Evolutionary conservation across 2,888 invertebrate genomes (phyloP), one percentile per base, ranked within the genome.

Genomic region (Eupsilia transversa): DNA sequence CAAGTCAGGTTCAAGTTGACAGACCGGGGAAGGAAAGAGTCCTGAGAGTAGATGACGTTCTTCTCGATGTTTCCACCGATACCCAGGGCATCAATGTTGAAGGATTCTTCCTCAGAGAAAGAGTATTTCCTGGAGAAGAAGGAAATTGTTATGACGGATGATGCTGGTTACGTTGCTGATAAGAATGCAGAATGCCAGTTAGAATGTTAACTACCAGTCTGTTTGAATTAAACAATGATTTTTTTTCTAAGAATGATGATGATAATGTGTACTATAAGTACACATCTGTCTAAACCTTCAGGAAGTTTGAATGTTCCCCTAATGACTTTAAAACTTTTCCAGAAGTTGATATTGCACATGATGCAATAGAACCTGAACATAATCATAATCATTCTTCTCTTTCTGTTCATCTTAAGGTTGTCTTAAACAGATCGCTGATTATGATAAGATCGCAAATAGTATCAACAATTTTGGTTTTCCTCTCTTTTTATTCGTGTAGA

Each of bases 11-110:
- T 98, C 12, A 98, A 86, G 72, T 96, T 97, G 1, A 96, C 96
- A 0, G 98, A 98, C 23, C 98, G 96, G 0, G 98, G 98, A 5
- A 98, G 89, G 94, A 97, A 99, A 0, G 98, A 98, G 89, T 98
- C 97, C 89, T 98, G 98, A 0, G 98, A 98, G 94, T 97, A 99
- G 88, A 99, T 98, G 3, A 98, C 95, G 88, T 98, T 98, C 82
- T 97, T 95, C 74, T 98, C 98, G 0, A 97, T 89, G 54, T 97
- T 97, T 3, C 97, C 97, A 3, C 98, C 98, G 0, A 97, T 49
- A 12, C 98, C 98, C 0, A 98, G 90, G 0, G 97, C 96, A 61
- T 98, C 97, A 0, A 98, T 88, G 77, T 97, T 97, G 92, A 98
- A 98, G 0, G 98, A 98, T 4, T 97, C 88, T 91, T 98, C 98